Conservation (phyloP, 2,113 vertebrate species). For the Sus scrofa region T2T-Sscrofa CM000818.6:128562001-128562500, state of each 20-base stretch:
- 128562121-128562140: neutral
- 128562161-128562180: accelerated
- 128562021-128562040: constrained; percentile 73
- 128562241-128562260: neutral
- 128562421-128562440: neutral
- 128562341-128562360: neutral
- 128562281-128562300: neutral
- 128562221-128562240: neutral
- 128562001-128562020: constrained; percentile 85
- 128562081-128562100: neutral
- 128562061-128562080: neutral
- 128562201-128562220: neutral
- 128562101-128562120: neutral
- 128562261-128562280: neutral
- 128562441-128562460: no score
- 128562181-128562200: accelerated
- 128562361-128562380: neutral
- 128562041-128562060: neutral
- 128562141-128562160: accelerated
- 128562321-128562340: neutral
- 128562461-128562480: neutral
- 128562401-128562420: no score
- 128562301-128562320: neutral
- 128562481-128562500: neutral
- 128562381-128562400: neutral